Percentiles rank a stretch among this genome's conserved stretches.
These are phyloP conservation scores for Chionis minor DNA, from an alignment of 2,113 vertebrate genomes.

Conservation along the genomic window DNA sequence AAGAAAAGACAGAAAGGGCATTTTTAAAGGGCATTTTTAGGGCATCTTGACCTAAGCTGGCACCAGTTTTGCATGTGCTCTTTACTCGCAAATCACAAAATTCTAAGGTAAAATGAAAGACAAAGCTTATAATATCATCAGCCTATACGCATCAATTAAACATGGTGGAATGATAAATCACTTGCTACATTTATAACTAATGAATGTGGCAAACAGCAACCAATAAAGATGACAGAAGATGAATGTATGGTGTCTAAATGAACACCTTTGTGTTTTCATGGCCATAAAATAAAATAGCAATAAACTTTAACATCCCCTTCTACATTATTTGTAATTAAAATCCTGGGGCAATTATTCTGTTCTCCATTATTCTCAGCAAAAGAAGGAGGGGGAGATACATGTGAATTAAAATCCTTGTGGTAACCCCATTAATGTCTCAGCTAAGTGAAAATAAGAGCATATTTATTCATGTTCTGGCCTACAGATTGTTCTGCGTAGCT, in stretches of 20 bases:
- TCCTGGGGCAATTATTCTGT: background rate
- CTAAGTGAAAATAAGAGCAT: background rate
- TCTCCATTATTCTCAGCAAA: background rate
- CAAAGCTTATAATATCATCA: background rate
- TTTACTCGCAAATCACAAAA: background rate
- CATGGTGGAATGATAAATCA: background rate
- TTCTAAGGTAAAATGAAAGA: background rate
- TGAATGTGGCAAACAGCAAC: background rate
- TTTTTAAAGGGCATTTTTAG: background rate
- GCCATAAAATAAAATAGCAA: background rate
- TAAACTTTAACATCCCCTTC: background rate
- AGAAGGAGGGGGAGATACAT: background rate
- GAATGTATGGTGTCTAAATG: background rate
- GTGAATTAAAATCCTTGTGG: background rate
- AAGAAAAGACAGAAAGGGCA: background rate
- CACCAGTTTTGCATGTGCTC: background rate
- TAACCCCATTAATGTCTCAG: background rate
- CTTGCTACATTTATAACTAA: background rate
- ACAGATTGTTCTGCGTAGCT: background rate
- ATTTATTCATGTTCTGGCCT: background rate
- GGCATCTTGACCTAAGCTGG: background rate
- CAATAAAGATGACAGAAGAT: background rate
- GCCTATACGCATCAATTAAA: background rate
- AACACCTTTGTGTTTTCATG: background rate
- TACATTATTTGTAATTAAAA: background rate